Base-by-base conservation (phyloP, 2,113 vertebrate genomes). In the Embiotoca jacksoni region DNA sequence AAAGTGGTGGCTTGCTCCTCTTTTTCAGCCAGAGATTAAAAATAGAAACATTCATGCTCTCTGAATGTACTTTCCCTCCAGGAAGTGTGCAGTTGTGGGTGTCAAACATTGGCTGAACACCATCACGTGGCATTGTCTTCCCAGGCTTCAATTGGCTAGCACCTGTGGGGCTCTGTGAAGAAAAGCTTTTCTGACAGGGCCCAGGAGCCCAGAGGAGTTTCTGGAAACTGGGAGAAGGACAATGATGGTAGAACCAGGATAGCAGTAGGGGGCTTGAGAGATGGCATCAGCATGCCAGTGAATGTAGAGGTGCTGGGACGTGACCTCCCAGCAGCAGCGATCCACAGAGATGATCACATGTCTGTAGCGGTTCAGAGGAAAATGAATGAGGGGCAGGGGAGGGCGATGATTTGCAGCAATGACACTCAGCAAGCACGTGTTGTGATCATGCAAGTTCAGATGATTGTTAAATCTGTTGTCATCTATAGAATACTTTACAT, bases 21-120 rank as follows among this genome's bases (percentile, higher is more conserved):
- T 90, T 93, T 94, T 92, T 82, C 91, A 88, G 88, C 87, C 88
- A 90, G 78, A 85, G 86, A 92, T 91, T 93, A 94, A 92, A 94
- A 94, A 95, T 94, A 95, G 93, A 91, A 94, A 91, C 90, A 88
- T 88, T 86, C 88, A 89, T 93, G 85, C 87, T 91, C 93, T 89
- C 87, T 86, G 87, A 91, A 91, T 90, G 90, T 93, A 91, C 89
- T 87, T 93, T 91, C 87, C 93, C 92, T 94, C 86, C 85, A 93
- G 93, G 89, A 94, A 93, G 92, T 93, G 83, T 89, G 85, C 86
- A 81, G 84, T 79, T 87, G 88, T 85, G 71, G 78, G 72, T 56
- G 41, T 60, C 66, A 55, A 56, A 72, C 75, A 94, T 93, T 94
- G 94, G 94, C 70, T 70, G 60, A 65, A 1, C 47, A 37, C 35